Evolutionary conservation across 1,140 invertebrate genomes (phyloP).

Genomic region (Atopsyche davidsoni): DNA sequence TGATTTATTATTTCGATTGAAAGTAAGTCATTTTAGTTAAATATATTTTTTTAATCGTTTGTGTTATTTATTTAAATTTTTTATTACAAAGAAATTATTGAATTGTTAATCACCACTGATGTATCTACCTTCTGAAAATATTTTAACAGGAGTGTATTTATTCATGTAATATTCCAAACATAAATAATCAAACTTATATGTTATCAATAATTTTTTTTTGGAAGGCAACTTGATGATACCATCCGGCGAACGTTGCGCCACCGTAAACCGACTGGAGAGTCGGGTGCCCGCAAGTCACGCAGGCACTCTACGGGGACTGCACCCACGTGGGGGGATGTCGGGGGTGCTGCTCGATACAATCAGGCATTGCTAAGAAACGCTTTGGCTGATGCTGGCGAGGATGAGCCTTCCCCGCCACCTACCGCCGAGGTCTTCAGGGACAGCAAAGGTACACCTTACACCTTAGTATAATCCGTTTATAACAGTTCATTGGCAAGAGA

Average conservation of each 20-base stretch:
- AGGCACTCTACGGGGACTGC: constrained; percentile 65
- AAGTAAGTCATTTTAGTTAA: too few species aligned
- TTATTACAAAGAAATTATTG: too few species aligned
- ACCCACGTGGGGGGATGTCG: constrained; percentile 33
- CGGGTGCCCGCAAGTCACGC: constrained; percentile 67
- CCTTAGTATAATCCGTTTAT: background rate
- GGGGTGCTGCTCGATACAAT: constrained; percentile 8
- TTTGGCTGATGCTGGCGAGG: constrained; percentile 45
- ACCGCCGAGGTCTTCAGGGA: constrained; percentile 32
- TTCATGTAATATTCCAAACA: constrained; percentile 1
- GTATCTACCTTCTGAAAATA: too few species aligned
- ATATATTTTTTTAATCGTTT: too few species aligned
- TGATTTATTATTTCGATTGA: too few species aligned
- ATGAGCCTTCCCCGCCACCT: constrained; percentile 51
- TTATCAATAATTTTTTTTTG: constrained; percentile 26
- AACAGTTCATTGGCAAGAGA: too few species aligned
- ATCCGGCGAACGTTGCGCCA: constrained; percentile 70
- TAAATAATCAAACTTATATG: background rate
- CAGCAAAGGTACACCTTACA: constrained; percentile 15
- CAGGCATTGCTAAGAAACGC: constrained; percentile 7
- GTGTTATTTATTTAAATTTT: too few species aligned
- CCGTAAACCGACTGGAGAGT: constrained; percentile 58
- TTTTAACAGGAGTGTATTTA: constrained; percentile 11
- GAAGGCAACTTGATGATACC: constrained; percentile 68
- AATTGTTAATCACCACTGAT: too few species aligned